Evolutionary conservation across 2,113 vertebrate genomes (phyloP).

Genomic region (Gopherus evgoodei): DNA sequence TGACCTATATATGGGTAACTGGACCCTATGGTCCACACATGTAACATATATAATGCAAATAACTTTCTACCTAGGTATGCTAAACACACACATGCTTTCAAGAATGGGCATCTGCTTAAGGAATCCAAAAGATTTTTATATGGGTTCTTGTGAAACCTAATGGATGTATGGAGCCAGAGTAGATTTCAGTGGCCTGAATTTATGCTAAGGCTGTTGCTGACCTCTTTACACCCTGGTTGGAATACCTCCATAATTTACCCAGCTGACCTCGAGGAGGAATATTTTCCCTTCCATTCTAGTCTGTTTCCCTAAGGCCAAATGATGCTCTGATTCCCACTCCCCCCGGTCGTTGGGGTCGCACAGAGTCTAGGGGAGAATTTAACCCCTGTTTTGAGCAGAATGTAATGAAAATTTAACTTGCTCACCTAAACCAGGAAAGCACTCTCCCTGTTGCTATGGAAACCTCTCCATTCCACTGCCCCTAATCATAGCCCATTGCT

Average conservation of each 20-base stretch:
- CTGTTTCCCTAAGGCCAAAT: not conserved
- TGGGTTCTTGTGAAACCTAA: not conserved
- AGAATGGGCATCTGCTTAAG: not conserved
- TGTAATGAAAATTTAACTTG: not conserved
- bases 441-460: constrained; percentile 58
- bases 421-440: constrained; percentile 30
- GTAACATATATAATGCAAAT: not conserved
- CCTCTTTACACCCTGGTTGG: not conserved
- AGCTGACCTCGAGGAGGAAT: not conserved
- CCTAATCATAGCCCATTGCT: constrained; percentile 43
- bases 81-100: not conserved
- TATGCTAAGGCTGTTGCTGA: not conserved
- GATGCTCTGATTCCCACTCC: not conserved
- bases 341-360: not conserved
- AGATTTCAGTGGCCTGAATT: not conserved
- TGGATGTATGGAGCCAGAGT: not conserved
- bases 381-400: not conserved
- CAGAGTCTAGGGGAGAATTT: not conserved
- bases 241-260: not conserved
- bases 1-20: not conserved
- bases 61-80: not conserved
- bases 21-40: rapidly evolving
- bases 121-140: not conserved
- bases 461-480: constrained; percentile 52
- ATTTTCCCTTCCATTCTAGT: not conserved